A percentile compares a stretch with the other conserved stretches of the same genome.
phyloP scores from a whole-genome alignment of 2,797 vertebrate genomes.

The Bovichtus variegatus region DNA sequence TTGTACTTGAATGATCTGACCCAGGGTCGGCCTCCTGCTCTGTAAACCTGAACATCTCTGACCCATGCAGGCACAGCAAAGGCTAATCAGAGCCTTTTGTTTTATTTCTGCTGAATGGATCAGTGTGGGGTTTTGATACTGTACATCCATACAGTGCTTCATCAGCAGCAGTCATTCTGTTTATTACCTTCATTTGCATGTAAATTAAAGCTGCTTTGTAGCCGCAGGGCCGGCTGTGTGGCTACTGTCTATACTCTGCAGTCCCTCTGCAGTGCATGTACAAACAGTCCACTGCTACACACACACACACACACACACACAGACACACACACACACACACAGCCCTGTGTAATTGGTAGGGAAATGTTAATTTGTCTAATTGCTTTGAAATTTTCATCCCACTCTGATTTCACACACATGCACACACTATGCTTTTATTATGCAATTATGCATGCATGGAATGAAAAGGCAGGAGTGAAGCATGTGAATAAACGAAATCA shows the following conservation, averaged over 20 bases:
- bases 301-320: slow-evolving; percentile 27
- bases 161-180: slow-evolving; percentile 41
- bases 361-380: slow-evolving; percentile 73
- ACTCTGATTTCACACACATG: slow-evolving; percentile 45
- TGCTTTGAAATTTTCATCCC: slow-evolving; percentile 65
- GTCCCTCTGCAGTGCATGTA: slow-evolving; percentile 14
- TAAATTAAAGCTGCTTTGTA: slow-evolving; percentile 67
- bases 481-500: slow-evolving; percentile 42
- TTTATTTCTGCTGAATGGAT: background rate
- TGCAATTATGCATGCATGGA: slow-evolving; percentile 41
- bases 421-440: slow-evolving; percentile 36
- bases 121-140: slow-evolving; percentile 4
- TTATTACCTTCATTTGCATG: slow-evolving; percentile 78
- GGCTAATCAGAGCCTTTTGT: background rate
- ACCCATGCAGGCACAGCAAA: background rate
- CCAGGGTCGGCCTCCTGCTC: background rate
- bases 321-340: slow-evolving; percentile 23
- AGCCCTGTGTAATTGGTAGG: slow-evolving; percentile 45
- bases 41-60: background rate
- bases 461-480: slow-evolving; percentile 2
- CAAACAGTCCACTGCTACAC: background rate
- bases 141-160: slow-evolving; percentile 20
- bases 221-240: slow-evolving; percentile 38
- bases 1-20: background rate
- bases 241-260: slow-evolving; percentile 21